phyloP scores from a whole-genome alignment of 2,797 vertebrate genomes.

The Vireo griseus region DNA sequence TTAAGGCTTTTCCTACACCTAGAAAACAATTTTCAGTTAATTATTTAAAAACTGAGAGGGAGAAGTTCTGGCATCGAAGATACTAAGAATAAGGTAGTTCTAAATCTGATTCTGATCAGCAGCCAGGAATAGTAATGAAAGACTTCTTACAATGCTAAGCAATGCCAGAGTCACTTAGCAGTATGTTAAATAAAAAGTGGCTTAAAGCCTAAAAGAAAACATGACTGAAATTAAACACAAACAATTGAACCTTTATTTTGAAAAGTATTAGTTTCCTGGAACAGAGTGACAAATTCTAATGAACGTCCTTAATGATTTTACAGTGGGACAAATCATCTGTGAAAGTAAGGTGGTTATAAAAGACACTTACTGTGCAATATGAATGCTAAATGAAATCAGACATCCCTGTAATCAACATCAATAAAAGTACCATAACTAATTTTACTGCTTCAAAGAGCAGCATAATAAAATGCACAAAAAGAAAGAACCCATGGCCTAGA shows the following conservation, averaged over 20 bases:
- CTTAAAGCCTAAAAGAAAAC: constrained; percentile 64
- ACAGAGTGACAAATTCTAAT: constrained; percentile 69
- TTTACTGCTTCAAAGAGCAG: constrained; percentile 58
- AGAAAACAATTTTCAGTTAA: not conserved
- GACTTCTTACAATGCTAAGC: constrained; percentile 28
- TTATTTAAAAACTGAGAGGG: not conserved
- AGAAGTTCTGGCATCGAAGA: not conserved
- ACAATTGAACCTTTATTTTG: constrained; percentile 67
- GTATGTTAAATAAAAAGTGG: constrained; percentile 49
- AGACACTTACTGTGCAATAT: constrained; percentile 36
- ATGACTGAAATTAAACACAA: constrained; percentile 68
- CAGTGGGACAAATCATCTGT: constrained; percentile 68
- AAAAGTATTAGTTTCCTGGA: constrained; percentile 57
- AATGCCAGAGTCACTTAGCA: constrained; percentile 28
- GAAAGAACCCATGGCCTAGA: not conserved
- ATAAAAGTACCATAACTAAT: constrained; percentile 63
- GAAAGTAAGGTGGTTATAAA: constrained; percentile 64
- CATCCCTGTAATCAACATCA: constrained; percentile 61
- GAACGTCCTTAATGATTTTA: constrained; percentile 70
- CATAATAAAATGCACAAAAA: constrained; percentile 39
- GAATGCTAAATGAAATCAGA: constrained; percentile 66
- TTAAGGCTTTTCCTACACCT: not conserved
- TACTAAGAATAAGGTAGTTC: not conserved
- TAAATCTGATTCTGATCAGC: constrained; percentile 18
- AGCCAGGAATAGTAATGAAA: constrained; percentile 50